phyloP scores from a whole-genome alignment of 2,888 invertebrate species.

The Melipona bicolor region DNA sequence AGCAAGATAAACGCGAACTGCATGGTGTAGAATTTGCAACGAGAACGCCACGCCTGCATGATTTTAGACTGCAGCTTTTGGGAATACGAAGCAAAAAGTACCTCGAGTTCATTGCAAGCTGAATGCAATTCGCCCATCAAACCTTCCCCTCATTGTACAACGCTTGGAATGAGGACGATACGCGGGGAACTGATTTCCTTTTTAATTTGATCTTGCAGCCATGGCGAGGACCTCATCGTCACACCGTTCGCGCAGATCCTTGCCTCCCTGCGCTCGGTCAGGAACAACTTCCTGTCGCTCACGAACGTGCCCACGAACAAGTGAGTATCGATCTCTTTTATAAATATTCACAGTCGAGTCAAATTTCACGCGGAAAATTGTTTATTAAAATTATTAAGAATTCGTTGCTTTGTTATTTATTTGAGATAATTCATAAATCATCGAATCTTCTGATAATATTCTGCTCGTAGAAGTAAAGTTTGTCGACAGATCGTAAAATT shows the following conservation, averaged over 20 bases:
- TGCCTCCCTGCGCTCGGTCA: slow-evolving; percentile 98
- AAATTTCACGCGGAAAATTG: too few relatives aligned
- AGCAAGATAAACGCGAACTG: too few relatives aligned
- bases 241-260: slow-evolving; percentile 99
- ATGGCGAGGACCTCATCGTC: slow-evolving; percentile 99
- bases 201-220: slow-evolving; percentile 87
- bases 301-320: slow-evolving; percentile 96
- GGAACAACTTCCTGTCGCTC: slow-evolving; percentile 98
- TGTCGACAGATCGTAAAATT: too few relatives aligned
- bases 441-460: too few relatives aligned
- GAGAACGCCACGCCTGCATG: slow-evolving; percentile 55
- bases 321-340: slow-evolving; percentile 87
- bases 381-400: neutral
- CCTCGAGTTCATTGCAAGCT: slow-evolving; percentile 17
- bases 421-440: neutral
- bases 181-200: slow-evolving; percentile 47
- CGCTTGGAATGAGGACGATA: neutral
- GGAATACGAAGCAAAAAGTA: slow-evolving; percentile 28
- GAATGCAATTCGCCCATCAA: slow-evolving; percentile 12
- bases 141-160: neutral
- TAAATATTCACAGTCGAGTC: neutral
- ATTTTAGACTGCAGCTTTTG: slow-evolving; percentile 54
- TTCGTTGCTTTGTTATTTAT: neutral
- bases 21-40: slow-evolving; percentile 44
- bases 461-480: too few relatives aligned